Conservation (phyloP, 2,113 vertebrate genomes). For the Silurus meridionalis region DNA sequence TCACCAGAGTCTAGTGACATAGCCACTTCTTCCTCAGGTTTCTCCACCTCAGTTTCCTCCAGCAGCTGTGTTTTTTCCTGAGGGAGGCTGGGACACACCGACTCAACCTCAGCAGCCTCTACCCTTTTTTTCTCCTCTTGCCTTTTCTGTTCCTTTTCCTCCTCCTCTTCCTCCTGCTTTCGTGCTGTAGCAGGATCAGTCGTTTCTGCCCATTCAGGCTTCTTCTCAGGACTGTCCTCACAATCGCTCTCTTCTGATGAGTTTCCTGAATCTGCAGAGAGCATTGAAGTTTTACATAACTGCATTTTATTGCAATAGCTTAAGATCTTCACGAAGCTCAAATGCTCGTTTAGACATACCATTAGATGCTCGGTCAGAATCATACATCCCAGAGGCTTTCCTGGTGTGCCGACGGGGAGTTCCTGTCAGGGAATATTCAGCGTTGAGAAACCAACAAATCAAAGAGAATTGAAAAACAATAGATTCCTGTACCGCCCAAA, state of each 20-base stretch:
- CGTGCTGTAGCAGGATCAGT: constrained; percentile 36
- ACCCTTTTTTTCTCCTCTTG: constrained; percentile 68
- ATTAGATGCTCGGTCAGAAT: constrained; percentile 78
- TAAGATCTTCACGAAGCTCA: neutral
- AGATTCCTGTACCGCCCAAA: neutral
- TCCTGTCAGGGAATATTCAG: constrained; percentile 58
- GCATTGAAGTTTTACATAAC: neutral
- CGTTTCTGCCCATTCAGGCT: constrained; percentile 40
- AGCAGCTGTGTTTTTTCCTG: constrained; percentile 54
- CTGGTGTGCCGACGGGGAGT: constrained; percentile 75
- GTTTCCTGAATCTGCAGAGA: constrained; percentile 70
- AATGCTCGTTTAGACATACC: constrained; percentile 57
- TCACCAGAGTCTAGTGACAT: constrained; percentile 45
- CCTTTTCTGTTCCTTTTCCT: constrained; percentile 47
- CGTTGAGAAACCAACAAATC: neutral
- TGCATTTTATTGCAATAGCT: neutral
- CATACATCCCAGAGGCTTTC: constrained; percentile 78
- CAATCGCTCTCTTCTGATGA: constrained; percentile 73
- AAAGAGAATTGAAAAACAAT: neutral
- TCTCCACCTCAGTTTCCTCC: constrained; percentile 49
- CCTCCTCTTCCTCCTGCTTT: constrained; percentile 53
- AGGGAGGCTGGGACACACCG: constrained; percentile 74
- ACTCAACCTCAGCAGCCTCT: constrained; percentile 62
- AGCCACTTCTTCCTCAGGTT: constrained; percentile 54
- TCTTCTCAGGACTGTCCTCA: constrained; percentile 45